Evolutionary conservation across 2,113 vertebrate genomes (phyloP).

Genomic region (Callithrix jacchus): DNA sequence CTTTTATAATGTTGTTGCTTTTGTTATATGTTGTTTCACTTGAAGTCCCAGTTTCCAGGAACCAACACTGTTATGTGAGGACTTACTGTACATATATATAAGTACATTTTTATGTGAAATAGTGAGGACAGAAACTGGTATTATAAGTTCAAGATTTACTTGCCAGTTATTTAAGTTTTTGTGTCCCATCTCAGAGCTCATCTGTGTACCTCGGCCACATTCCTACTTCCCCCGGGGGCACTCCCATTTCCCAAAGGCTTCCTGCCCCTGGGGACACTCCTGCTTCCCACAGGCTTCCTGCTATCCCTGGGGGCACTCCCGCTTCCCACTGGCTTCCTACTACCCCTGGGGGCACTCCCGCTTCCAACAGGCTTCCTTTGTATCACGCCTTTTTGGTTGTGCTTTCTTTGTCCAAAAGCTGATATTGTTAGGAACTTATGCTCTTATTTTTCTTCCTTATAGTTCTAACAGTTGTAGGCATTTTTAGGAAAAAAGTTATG

Average conservation of each 20-base stretch:
- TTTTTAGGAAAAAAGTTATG: background rate
- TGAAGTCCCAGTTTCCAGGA: background rate
- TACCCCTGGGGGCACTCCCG: too few species aligned
- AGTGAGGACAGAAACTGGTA: background rate
- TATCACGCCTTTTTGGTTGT: background rate
- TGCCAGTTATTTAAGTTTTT: background rate
- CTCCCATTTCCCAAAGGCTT: too few species aligned
- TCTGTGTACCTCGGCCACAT: fast-evolving
- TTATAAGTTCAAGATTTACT: background rate
- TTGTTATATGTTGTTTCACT: background rate
- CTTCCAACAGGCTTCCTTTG: background rate
- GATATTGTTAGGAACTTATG: background rate
- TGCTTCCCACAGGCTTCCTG: background rate
- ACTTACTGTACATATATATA: background rate
- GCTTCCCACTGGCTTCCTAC: background rate
- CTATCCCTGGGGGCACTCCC: too few species aligned
- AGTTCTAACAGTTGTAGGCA: background rate
- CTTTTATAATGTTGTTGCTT: background rate
- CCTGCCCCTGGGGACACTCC: background rate
- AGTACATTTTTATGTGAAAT: background rate
- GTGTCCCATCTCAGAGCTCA: fast-evolving
- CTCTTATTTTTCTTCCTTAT: background rate
- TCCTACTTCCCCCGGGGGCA: background rate
- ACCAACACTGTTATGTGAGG: background rate
- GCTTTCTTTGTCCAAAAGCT: background rate